phyloP scores from a whole-genome alignment of 2,797 vertebrate genomes.

The Gymnocypris eckloni region DNA sequence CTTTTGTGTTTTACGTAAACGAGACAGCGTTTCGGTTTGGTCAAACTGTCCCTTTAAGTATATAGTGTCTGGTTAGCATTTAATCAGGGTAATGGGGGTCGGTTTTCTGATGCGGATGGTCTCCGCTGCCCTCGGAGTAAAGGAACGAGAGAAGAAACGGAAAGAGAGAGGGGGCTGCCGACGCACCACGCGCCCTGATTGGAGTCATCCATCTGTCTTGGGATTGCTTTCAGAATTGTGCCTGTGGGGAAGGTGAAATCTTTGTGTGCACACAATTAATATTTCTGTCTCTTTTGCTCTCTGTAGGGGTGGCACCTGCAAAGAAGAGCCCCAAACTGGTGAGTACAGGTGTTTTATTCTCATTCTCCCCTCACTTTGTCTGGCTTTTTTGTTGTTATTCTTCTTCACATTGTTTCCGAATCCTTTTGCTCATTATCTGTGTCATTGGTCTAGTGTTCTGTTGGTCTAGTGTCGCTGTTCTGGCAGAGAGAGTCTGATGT shows the following conservation, averaged over 20 bases:
- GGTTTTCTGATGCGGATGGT: constrained; percentile 27
- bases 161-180: constrained; percentile 64
- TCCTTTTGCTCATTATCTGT: neutral
- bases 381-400: constrained; percentile 12
- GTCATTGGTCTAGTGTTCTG: neutral
- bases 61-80: constrained; percentile 1
- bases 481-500: constrained; percentile 20
- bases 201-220: constrained; percentile 77
- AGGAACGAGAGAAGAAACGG: constrained; percentile 46
- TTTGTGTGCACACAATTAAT: constrained; percentile 74
- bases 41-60: constrained; percentile 14
- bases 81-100: constrained; percentile 8
- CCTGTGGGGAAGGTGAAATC: constrained; percentile 77
- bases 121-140: constrained; percentile 65
- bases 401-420: constrained; percentile 31
- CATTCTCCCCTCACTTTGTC: neutral
- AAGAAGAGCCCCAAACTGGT: constrained; percentile 99
- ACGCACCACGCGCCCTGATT: constrained; percentile 59
- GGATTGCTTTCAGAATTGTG: constrained; percentile 62
- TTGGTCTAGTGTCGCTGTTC: neutral
- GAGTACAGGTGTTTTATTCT: constrained; percentile 74
- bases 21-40: neutral
- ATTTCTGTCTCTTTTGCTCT: constrained; percentile 46
- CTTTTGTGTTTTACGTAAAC: neutral
- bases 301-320: constrained; percentile 92